These are phyloP conservation scores for Hemiprocne comata DNA, from an alignment of 2,113 vertebrate species.

Conservation along the genomic window DNA sequence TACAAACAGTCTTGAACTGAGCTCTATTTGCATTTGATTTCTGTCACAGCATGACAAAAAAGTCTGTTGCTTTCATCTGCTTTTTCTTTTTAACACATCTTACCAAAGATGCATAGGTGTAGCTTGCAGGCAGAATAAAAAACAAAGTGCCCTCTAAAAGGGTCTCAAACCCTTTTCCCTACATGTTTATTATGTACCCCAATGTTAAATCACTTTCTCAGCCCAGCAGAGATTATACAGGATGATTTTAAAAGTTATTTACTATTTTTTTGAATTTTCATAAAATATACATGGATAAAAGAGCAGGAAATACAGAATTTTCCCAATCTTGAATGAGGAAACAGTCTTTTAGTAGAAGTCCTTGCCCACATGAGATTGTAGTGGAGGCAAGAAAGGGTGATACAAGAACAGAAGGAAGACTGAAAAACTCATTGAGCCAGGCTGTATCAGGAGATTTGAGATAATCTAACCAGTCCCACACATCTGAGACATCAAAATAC, in stretches of 20 bases:
- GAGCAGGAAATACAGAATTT: background rate
- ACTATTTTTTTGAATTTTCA: constrained; percentile 31
- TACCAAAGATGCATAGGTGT: constrained; percentile 55
- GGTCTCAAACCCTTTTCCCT: constrained; percentile 24
- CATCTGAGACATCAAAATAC: background rate
- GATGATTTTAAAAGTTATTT: background rate
- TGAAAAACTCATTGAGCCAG: background rate
- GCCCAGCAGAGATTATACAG: background rate
- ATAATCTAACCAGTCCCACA: background rate
- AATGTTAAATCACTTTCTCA: constrained; percentile 19
- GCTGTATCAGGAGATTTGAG: background rate
- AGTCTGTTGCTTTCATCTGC: constrained; percentile 69
- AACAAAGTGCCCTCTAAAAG: constrained; percentile 42
- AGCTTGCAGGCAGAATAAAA: constrained; percentile 59
- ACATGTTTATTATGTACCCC: constrained; percentile 8
- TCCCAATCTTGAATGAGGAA: background rate
- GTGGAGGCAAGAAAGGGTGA: background rate
- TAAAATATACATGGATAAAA: background rate
- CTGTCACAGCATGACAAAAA: constrained; percentile 71
- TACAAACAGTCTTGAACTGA: constrained; percentile 77
- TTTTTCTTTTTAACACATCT: constrained; percentile 64
- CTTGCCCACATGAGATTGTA: background rate
- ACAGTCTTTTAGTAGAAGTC: background rate
- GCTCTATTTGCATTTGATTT: constrained; percentile 77
- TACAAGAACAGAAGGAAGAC: background rate